A percentile compares a stretch with the other conserved stretches of the same genome.
Evolutionary conservation across 2,888 invertebrate species (phyloP).

Genomic region (Chrysolina oricalcia): DNA sequence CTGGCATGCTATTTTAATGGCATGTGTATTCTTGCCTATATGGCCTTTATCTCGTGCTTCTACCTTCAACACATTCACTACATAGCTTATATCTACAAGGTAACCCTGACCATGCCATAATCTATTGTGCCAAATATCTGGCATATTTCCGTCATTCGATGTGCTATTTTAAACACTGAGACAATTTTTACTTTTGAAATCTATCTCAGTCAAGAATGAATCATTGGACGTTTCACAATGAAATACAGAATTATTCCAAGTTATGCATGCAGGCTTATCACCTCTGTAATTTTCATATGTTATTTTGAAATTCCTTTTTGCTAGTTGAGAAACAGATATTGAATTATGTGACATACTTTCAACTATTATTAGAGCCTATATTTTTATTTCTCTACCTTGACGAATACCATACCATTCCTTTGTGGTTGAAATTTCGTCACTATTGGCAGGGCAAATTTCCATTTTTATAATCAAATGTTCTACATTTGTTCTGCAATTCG

Average conservation of each 20-base stretch:
- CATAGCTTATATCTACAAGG: conserved; percentile 35
- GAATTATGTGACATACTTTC: conserved; percentile 2
- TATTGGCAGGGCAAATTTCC: neutral
- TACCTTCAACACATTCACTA: conserved; percentile 41
- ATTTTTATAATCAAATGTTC: neutral
- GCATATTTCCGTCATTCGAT: neutral
- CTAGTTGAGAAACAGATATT: conserved; percentile 10
- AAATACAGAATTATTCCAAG: too few species aligned
- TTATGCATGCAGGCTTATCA: too few species aligned
- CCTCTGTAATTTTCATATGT: too few species aligned
- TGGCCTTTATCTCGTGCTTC: conserved; percentile 46
- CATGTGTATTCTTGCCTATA: too few species aligned
- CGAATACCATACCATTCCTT: neutral
- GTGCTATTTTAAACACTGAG: too few species aligned
- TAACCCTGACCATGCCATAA: conserved; percentile 32
- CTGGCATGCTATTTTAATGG: too few species aligned
- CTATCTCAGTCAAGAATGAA: too few species aligned
- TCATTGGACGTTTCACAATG: too few species aligned
- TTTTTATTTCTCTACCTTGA: conserved; percentile 2
- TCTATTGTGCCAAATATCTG: neutral
- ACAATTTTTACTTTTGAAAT: too few species aligned
- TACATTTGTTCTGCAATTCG: neutral
- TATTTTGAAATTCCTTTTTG: too few species aligned
- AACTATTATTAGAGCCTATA: conserved; percentile 9
- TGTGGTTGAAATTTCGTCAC: conserved; percentile 22